Evolutionary conservation across 2,113 vertebrate genomes (phyloP), one percentile per base, ranked within the genome.

Genomic region (Rhabdomys dilectus): DNA sequence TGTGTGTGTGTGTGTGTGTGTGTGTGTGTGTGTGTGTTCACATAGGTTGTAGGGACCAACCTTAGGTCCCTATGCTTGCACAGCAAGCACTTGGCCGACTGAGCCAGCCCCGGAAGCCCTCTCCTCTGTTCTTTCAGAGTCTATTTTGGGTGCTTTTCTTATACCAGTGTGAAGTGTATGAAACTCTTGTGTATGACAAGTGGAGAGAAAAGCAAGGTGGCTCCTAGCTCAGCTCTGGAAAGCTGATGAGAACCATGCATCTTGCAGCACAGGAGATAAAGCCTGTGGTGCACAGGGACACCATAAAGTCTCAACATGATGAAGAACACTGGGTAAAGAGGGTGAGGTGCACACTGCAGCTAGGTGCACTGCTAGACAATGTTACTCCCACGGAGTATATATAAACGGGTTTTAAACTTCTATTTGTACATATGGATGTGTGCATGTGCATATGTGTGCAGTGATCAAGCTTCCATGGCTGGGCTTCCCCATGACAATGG

Each of bases 301-400:
- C n/a, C 11, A 13, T 64, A 62, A 13, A 8, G 51, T 26, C 45
- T 62, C 26, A 66, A 21, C 17, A 36, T 51, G 77, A 80, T 60
- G 29, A 81, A 31, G 88, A 78, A 39, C 72, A 2, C 2, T 26
- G 34, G 39, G 11, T 45, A 3, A 42, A 42, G 34, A 56, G 39
- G 58, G 45, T 39, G n/a, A 51, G 66, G n/a, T n/a, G 2, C 0
- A 2, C 26, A 21, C 0, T 0, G 3, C 21, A 11, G 60, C 45
- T 19, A 1, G 45, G 45, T 45, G 4, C 29, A 22, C 45, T 53
- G 56, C 53, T 24, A 13, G 66, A 26, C n/a, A 39, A 10, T n/a
- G 68, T 19, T 39, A 7, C 51, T 34, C 4, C 76, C 42, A 31
- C 29, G 9, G 76, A 21, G 9, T 36, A 19, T 36, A 53, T 21